A percentile compares a stretch with the other conserved stretches of the same genome.
These are phyloP conservation scores for Pristis pectinata DNA, from an alignment of 2,797 vertebrate species.

Conservation along the genomic window DNA sequence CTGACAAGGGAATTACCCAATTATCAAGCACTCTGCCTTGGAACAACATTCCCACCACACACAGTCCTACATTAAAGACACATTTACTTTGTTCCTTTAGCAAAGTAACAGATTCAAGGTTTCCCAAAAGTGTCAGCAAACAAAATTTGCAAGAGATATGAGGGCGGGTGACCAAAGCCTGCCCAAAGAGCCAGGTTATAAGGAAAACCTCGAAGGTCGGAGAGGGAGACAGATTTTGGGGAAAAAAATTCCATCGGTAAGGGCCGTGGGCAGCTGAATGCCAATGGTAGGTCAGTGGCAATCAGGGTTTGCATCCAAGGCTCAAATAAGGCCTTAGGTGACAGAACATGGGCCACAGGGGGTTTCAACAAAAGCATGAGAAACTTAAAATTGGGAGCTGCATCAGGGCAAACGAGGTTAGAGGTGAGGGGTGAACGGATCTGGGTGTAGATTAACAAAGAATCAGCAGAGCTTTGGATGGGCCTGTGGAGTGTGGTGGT, in stretches of 20 bases:
- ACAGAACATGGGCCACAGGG: background rate
- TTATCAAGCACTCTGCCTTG: no score
- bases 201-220: background rate
- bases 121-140: background rate
- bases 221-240: no score
- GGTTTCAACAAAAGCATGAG: background rate
- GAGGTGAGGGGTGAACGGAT: background rate
- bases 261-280: background rate
- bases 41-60: no score
- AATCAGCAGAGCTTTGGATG: no score
- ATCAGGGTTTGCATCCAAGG: background rate
- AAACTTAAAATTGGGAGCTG: background rate
- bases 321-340: background rate
- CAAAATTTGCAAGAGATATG: background rate
- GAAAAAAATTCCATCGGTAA: background rate
- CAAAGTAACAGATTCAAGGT: background rate
- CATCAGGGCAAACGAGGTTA: background rate
- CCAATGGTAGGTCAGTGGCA: background rate
- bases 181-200: background rate
- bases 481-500: background rate
- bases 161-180: background rate
- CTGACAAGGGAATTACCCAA: no score
- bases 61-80: no score
- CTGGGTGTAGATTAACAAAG: background rate
- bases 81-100: background rate